These are phyloP conservation scores for Macroteleia sp. DNA, from an alignment of 2,888 invertebrate genomes.

Conservation along the genomic window DNA sequence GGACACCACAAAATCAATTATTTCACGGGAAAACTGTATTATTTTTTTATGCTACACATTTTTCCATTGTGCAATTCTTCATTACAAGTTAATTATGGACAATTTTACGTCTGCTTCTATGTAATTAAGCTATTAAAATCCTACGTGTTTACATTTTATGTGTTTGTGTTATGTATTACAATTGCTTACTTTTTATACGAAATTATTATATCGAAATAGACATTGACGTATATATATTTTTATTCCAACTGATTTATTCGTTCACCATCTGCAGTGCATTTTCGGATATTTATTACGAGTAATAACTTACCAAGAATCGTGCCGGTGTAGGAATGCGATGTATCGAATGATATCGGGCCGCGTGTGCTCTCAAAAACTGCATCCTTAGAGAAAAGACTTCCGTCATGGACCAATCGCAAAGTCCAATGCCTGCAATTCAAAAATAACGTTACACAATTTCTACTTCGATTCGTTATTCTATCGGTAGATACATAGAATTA, in stretches of 20 bases:
- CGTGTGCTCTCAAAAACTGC: conserved; percentile 78
- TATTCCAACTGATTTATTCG: conserved; percentile 51
- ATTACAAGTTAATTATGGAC: conserved; percentile 8
- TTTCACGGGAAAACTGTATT: conserved; percentile 31
- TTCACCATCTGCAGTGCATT: conserved; percentile 47
- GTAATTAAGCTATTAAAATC: conserved; percentile 10
- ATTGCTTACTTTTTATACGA: too few relatives aligned
- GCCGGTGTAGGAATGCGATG: conserved; percentile 79
- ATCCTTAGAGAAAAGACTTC: conserved; percentile 77
- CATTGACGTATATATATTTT: conserved; percentile 54
- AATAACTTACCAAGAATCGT: conserved; percentile 79
- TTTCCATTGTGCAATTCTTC: conserved; percentile 14
- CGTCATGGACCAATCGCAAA: conserved; percentile 78
- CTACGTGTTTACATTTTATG: not conserved
- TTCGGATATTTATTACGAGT: conserved; percentile 46
- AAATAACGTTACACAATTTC: too few relatives aligned
- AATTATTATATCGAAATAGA: too few relatives aligned
- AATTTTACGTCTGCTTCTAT: not conserved
- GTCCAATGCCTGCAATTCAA: conserved; percentile 78
- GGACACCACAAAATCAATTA: conserved; percentile 37
- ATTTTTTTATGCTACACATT: conserved; percentile 1
- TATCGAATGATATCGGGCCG: conserved; percentile 79
- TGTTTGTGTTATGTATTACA: too few relatives aligned
- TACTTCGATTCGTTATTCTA: too few relatives aligned
- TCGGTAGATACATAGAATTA: too few relatives aligned